These are phyloP conservation scores for Cydia fagiglandana DNA, from an alignment of 1,140 invertebrate species.

Conservation along the genomic window DNA sequence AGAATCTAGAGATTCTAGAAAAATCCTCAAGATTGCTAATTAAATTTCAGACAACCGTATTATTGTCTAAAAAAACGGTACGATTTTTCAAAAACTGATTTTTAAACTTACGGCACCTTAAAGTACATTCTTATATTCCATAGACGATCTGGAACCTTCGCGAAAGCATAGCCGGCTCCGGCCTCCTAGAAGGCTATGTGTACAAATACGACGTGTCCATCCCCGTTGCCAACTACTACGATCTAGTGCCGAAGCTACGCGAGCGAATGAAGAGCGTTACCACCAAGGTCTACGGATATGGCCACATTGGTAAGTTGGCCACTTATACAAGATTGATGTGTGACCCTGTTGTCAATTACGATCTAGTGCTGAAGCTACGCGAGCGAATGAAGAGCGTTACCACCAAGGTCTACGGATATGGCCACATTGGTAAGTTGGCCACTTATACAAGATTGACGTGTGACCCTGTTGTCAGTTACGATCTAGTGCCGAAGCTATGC, in stretches of 20 bases:
- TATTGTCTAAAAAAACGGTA: no score
- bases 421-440: slow-evolving; percentile 94
- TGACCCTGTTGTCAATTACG: slow-evolving; percentile 91
- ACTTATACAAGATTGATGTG: slow-evolving; percentile 97
- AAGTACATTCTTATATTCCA: no score
- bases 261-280: slow-evolving; percentile 82
- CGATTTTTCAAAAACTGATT: no score
- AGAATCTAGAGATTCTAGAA: no score
- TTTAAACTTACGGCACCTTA: no score
- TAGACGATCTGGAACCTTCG: slow-evolving; percentile 88
- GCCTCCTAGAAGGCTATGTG: slow-evolving; percentile 91
- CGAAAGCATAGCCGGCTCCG: slow-evolving; percentile 90
- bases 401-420: slow-evolving; percentile 89
- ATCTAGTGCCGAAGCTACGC: slow-evolving; percentile 87
- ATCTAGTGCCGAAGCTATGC: slow-evolving; percentile 87
- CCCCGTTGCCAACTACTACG: slow-evolving; percentile 91
- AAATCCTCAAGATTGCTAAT: no score
- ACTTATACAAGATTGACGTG: slow-evolving; percentile 97
- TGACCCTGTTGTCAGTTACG: slow-evolving; percentile 91
- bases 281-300: slow-evolving; percentile 89
- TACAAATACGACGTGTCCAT: slow-evolving; percentile 98
- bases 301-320: slow-evolving; percentile 94
- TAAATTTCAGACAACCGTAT: no score
- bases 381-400: slow-evolving; percentile 82
- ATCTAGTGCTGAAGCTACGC: slow-evolving; percentile 87